Conservation (phyloP, 2,888 invertebrate genomes). For the Chrysolina haemoptera region DNA sequence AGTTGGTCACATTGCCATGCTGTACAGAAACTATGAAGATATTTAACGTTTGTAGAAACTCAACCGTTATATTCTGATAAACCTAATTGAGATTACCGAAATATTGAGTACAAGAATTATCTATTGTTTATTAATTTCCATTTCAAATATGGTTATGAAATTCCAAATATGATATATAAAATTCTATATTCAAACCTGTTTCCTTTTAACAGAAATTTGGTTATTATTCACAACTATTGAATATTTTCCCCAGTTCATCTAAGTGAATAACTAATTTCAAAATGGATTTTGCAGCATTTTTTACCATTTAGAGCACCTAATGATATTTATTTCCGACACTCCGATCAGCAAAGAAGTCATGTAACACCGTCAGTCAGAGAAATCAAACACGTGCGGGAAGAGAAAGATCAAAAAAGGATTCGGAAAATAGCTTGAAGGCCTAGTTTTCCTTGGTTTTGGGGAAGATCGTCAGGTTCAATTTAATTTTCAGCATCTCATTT, state of each 20-base stretch:
- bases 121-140: too few species aligned
- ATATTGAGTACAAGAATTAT: too few species aligned
- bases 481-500: constrained; percentile 58
- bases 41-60: too few species aligned
- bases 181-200: constrained; percentile 6
- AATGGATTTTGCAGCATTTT: constrained; percentile 36
- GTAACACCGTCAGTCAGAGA: constrained; percentile 36
- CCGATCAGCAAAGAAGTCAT: constrained; percentile 23
- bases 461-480: constrained; percentile 49
- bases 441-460: constrained; percentile 51
- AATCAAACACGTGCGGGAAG: constrained; percentile 37
- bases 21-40: too few species aligned
- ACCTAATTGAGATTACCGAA: too few species aligned
- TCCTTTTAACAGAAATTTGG: neutral
- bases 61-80: too few species aligned
- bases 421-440: constrained; percentile 45
- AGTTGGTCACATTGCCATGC: too few species aligned
- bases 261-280: neutral
- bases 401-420: constrained; percentile 42
- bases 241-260: neutral
- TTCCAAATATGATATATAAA: too few species aligned
- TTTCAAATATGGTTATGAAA: too few species aligned
- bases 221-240: neutral
- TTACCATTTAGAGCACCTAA: constrained; percentile 43
- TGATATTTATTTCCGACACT: constrained; percentile 22